Evolutionary conservation across 2,113 vertebrate genomes (phyloP).

Genomic region (Gobiocypris rarus): DNA sequence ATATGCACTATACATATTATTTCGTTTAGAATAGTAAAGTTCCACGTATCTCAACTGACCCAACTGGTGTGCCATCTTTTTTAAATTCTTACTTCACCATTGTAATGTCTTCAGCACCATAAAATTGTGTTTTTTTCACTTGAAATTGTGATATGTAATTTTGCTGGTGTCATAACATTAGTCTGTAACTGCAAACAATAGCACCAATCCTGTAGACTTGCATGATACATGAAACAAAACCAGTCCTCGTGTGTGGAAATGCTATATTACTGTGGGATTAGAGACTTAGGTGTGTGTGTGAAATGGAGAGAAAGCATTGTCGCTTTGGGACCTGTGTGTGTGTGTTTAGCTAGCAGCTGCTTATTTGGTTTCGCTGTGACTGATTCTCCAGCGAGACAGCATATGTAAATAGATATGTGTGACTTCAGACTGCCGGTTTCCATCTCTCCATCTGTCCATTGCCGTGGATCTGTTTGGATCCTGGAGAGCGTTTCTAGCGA

Average conservation of each 20-base stretch:
- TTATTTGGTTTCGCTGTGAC: constrained; percentile 57
- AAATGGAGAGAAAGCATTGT: constrained; percentile 30
- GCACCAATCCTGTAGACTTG: not conserved
- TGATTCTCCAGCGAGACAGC: constrained; percentile 52
- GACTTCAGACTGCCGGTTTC: constrained; percentile 64
- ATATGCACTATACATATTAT: too few species aligned
- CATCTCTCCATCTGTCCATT: constrained; percentile 66
- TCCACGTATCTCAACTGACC: not conserved
- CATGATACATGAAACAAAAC: constrained; percentile 6
- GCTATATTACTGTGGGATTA: constrained; percentile 23
- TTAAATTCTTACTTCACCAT: not conserved
- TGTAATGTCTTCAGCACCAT: not conserved
- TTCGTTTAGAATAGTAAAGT: too few species aligned
- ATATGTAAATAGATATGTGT: constrained; percentile 67
- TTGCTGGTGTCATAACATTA: not conserved
- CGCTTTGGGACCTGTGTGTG: constrained; percentile 10
- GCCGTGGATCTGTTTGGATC: constrained; percentile 56
- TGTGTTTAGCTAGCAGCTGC: constrained; percentile 46
- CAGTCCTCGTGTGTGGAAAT: too few species aligned
- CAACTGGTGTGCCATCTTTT: not conserved
- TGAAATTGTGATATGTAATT: constrained; percentile 15
- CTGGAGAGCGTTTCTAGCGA: constrained; percentile 31
- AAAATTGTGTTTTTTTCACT: not conserved
- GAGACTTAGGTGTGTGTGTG: not conserved
- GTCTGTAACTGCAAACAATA: not conserved